These are phyloP conservation scores for Phodopus roborovskii DNA, from an alignment of 2,113 vertebrate genomes.

Conservation along the genomic window DNA sequence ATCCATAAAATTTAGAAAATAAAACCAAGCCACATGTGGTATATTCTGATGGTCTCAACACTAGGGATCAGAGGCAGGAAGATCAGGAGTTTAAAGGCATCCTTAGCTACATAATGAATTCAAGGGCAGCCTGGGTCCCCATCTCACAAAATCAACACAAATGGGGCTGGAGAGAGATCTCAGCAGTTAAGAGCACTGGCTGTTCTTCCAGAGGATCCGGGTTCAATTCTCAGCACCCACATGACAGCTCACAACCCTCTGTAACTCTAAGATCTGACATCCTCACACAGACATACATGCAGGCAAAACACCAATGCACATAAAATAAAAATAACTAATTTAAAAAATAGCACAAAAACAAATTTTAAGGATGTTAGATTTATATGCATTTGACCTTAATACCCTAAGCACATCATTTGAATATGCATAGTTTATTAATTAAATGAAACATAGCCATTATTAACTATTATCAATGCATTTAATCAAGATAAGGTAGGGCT, in stretches of 20 bases:
- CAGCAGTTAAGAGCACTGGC: neutral
- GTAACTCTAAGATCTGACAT: neutral
- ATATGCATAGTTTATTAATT: neutral
- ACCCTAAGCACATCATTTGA: neutral
- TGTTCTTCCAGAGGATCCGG: neutral
- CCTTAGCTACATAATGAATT: neutral
- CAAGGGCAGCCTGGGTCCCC: neutral
- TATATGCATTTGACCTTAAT: neutral
- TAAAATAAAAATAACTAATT: neutral
- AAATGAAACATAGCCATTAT: neutral
- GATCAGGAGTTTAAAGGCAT: neutral
- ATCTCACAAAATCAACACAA: neutral
- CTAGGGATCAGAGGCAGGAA: neutral
- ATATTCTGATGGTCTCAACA: neutral
- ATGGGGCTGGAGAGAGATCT: neutral
- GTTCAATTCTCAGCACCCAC: neutral
- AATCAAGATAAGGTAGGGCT: neutral
- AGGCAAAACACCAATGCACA: neutral
- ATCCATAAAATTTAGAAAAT: conserved; percentile 16
- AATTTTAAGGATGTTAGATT: neutral
- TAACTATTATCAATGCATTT: neutral
- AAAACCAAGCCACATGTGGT: neutral
- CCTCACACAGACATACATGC: neutral
- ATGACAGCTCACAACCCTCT: neutral
- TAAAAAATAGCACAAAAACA: neutral